These are phyloP conservation scores for Puffinus mauretanicus DNA, from an alignment of 2,113 vertebrate genomes.

Conservation along the genomic window DNA sequence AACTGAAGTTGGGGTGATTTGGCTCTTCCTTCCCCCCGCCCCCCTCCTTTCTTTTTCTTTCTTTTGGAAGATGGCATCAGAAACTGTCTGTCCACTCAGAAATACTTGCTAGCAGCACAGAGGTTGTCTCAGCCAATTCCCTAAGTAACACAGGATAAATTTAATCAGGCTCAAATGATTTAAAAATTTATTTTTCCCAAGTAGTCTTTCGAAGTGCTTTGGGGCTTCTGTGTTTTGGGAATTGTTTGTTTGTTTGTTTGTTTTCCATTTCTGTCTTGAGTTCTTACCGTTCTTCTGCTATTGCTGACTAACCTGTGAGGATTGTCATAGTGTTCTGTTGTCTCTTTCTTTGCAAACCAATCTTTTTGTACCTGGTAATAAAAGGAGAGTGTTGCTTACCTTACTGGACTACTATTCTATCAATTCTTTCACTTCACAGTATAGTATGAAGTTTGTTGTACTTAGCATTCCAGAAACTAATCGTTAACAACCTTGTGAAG, in stretches of 20 bases:
- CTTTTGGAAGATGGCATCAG: background rate
- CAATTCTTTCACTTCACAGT: background rate
- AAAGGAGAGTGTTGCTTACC: background rate
- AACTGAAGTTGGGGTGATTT: background rate
- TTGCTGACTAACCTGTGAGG: background rate
- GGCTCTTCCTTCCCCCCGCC: no score
- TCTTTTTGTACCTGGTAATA: background rate
- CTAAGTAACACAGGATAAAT: background rate
- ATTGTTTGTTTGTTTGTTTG: background rate
- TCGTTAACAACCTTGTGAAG: background rate
- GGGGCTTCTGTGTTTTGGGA: background rate
- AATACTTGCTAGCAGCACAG: background rate
- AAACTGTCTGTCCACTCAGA: background rate
- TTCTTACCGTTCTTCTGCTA: background rate
- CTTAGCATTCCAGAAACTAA: conserved; percentile 1
- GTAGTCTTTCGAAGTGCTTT: background rate
- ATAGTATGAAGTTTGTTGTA: background rate
- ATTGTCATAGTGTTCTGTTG: background rate
- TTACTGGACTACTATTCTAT: background rate
- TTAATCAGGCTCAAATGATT: background rate
- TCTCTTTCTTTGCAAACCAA: background rate
- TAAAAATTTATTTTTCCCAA: background rate
- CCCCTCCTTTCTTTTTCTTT: no score
- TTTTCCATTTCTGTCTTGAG: background rate
- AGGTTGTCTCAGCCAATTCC: background rate